These are phyloP conservation scores for Tadarida brasiliensis DNA, from an alignment of 2,797 vertebrate species.

Conservation along the genomic window DNA sequence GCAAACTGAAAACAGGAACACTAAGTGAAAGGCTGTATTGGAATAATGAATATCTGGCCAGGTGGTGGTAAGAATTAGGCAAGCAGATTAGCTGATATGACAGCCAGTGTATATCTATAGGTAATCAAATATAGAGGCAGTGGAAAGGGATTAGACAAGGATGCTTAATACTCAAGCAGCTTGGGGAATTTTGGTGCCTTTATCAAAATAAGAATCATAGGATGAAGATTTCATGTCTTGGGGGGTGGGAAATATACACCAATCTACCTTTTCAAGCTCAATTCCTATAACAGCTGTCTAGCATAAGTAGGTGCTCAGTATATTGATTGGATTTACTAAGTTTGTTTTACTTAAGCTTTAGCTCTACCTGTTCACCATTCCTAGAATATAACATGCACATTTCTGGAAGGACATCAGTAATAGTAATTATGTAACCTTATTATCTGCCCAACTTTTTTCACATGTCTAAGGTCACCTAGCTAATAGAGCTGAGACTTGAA, in stretches of 20 bases:
- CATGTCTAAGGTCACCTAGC: background rate
- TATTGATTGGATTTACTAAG: slow-evolving; percentile 12
- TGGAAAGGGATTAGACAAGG: background rate
- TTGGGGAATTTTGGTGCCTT: background rate
- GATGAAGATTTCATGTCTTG: background rate
- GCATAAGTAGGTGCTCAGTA: background rate
- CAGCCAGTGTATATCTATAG: background rate
- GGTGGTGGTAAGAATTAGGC: background rate
- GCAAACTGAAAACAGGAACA: background rate
- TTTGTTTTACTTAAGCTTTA: slow-evolving; percentile 19
- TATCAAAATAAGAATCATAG: background rate
- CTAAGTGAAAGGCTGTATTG: background rate
- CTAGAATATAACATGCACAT: background rate
- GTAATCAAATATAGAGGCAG: background rate
- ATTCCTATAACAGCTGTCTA: background rate
- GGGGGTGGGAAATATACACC: background rate
- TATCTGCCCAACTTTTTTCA: background rate
- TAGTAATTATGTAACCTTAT: background rate
- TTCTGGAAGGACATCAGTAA: background rate
- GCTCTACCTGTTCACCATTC: background rate
- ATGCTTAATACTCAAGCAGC: background rate
- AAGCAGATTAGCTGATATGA: background rate
- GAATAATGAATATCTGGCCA: background rate
- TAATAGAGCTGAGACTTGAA: background rate
- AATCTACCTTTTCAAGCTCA: background rate